These are phyloP conservation scores for Brachionus plicatilis DNA, from an alignment of 1,140 invertebrate species.

Conservation along the genomic window DNA sequence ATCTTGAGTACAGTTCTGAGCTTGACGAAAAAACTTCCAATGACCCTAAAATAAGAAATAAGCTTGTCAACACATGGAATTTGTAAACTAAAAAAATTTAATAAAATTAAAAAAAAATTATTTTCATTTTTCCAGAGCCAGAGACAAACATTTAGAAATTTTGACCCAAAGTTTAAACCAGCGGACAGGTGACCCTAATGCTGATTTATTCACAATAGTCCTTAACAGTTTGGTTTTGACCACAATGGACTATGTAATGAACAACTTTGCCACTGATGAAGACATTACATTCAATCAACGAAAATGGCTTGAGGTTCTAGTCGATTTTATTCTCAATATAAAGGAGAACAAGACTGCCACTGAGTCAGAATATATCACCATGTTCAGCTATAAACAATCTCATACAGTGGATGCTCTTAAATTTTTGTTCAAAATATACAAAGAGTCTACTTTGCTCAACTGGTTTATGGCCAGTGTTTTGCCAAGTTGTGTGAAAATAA, in stretches of 20 bases:
- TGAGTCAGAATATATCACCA: constrained; percentile 6
- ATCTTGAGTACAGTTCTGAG: neutral
- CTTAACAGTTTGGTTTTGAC: neutral
- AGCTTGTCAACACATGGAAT: neutral
- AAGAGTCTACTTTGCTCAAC: neutral
- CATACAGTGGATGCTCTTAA: neutral
- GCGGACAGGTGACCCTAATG: neutral
- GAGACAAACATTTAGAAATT: constrained; percentile 11
- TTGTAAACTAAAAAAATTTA: neutral
- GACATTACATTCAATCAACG: neutral
- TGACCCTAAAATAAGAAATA: neutral
- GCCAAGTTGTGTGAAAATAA: neutral
- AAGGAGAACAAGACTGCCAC: constrained; percentile 28
- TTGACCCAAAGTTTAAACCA: neutral
- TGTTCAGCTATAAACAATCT: neutral
- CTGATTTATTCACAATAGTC: neutral
- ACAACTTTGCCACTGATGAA: neutral
- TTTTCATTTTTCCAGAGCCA: neutral
- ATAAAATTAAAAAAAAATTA: neutral
- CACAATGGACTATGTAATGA: neutral
- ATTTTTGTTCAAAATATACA: constrained; percentile 10
- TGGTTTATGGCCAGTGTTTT: neutral
- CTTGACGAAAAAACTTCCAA: neutral
- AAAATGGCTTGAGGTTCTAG: constrained; percentile 9
- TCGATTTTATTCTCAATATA: constrained; percentile 32